Percentiles rank a stretch among this genome's conserved stretches.
These are phyloP conservation scores for Lordiphosa stackelbergi DNA, from an alignment of 1,140 invertebrate species.

Conservation along the genomic window DNA sequence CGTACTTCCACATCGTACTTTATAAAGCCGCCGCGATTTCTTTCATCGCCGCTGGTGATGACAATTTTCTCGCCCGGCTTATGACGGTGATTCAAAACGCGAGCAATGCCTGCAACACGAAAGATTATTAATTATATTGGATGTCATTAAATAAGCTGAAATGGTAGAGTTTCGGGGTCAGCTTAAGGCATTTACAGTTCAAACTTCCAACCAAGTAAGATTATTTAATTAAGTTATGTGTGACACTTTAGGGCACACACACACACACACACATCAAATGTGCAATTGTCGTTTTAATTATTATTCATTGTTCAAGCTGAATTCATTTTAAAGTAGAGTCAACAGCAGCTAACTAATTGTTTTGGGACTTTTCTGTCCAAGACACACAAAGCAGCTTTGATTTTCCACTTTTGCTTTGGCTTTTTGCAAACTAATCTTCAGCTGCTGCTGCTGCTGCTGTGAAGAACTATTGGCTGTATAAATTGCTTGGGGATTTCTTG, in stretches of 20 bases:
- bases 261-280: conserved; percentile 3
- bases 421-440: conserved; percentile 43
- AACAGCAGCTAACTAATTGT: conserved; percentile 45
- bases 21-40: conserved; percentile 46
- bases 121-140: conserved; percentile 45
- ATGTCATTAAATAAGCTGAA: conserved; percentile 56
- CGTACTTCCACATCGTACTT: conserved; percentile 75
- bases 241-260: conserved; percentile 3
- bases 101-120: conserved; percentile 49
- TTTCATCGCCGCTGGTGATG: conserved; percentile 61
- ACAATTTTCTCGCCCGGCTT: conserved; percentile 68
- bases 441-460: conserved; percentile 30
- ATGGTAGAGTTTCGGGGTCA: conserved; percentile 9
- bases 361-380: conserved; percentile 39
- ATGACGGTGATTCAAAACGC: conserved; percentile 49
- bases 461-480: conserved; percentile 42
- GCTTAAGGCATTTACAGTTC: too few species aligned
- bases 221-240: conserved; percentile 12
- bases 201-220: background rate
- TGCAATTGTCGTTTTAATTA: conserved; percentile 10
- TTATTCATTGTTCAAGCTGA: conserved; percentile 25
- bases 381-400: conserved; percentile 49
- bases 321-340: conserved; percentile 47
- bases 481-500: conserved; percentile 54
- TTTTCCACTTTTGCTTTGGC: conserved; percentile 48